Base-by-base conservation (phyloP, 2,113 vertebrate species). In the Azemiops feae region DNA sequence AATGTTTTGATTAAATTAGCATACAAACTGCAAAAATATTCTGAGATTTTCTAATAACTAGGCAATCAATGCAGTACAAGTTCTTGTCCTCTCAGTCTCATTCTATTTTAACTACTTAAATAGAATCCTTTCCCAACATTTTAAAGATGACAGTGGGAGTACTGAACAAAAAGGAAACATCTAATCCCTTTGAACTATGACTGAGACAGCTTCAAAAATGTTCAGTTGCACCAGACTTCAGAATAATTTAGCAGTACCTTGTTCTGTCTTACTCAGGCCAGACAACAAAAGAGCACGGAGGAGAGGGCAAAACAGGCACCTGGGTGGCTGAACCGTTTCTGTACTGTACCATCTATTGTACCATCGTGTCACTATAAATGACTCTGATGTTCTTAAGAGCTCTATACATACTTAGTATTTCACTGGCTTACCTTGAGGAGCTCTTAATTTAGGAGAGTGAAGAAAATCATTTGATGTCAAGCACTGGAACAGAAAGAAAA, bases 401-500 rank as follows among this genome's bases (percentile, higher is more conserved):
- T 2, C 23, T 8, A 52, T 25, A 87, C 2, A 43, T 25, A 69
- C 52, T 64, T 53, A 14, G 12, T 39, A 64, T 7, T 50, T 95
- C 91, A 14, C 95, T 89, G 97, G 91, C 11, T 88, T 39, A 91
- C 91, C 97, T 94, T 94, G 97, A 53, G 96, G 91, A 7, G 93
- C 52, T 85, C 81, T 94, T 20, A 96, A 58, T 94, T 96, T 97
- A 45, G 96, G 92, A 96, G 97, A 97, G 57, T 95, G 94, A 2
- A 96, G 97, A 91, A 96, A 96, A 92, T 97, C 97, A 27, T 0
- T 92, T 90, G 91, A 60, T 74, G 96, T 81, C 95, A 97, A 97
- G 95, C 98, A 86, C 97, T 98, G 91, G 0, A 53, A 92, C 93
- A 60, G 93, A 95, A 93, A 64, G 90, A 95, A n/a, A 93, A 94